Evolutionary conservation across 2,888 invertebrate genomes (phyloP), one percentile per base, ranked within the genome.

Genomic region (Carpatolechia fugitivella): DNA sequence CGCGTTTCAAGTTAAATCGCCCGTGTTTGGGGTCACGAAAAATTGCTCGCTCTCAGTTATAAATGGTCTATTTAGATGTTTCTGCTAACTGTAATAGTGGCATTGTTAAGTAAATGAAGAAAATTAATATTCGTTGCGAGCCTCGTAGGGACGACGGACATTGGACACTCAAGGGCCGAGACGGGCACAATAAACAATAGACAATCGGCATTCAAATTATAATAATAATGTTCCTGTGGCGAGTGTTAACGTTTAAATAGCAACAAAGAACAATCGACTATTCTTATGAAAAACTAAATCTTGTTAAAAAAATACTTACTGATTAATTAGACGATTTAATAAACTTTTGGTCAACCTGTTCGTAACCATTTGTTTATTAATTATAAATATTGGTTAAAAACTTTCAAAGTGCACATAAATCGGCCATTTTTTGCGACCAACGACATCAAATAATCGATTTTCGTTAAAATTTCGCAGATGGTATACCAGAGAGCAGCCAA

Each of bases 1-100:
- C 79, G 90, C 90, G 83, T 87, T 82, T 81, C 75, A 73, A 69
- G 86, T 88, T 88, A 82, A 90, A 90, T 89, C 85, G 90, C 82
- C 82, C 89, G 80, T 88, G 76, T 78, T 74, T 76, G 68, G 78
- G 52, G 52, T 52, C 52, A 35, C 48, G 52, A 51, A 55, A 55
- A 52, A 57, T 57, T 55, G 57, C 55, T 51, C 52, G 41, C 13
- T 24, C 6, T 4, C 6, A 24, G n/a, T 48, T 80, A 73, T 80
- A 81, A 85, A 85, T 74, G 78, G 68, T 76, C 76, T 85, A 87
- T 87, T 86, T 85, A 82, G 86, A 85, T 80, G 83, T 85, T 81
- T 78, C 76, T 74, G 75, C 77, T 76, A 72, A 74, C 78, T 76
- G 79, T 79, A 72, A 78, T 74, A 70, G 70, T 58, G 62, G 57